Evolutionary conservation across 2,888 invertebrate genomes (phyloP).

Genomic region (Panorpa germanica): DNA sequence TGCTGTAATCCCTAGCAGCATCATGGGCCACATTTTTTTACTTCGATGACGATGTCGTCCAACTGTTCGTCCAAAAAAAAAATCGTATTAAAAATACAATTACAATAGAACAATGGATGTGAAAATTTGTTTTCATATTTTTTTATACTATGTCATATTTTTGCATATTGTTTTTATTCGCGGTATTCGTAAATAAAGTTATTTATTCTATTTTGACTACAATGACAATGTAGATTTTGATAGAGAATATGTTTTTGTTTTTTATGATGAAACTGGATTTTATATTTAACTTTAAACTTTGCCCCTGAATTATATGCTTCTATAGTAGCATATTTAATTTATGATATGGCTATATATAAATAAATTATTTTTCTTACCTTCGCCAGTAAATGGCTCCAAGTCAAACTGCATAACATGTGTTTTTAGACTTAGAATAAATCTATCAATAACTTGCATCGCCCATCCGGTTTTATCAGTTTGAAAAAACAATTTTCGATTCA

Average conservation of each 20-base stretch:
- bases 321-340: no score
- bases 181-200: not conserved
- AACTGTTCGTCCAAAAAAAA: slow-evolving; percentile 18
- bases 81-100: not conserved
- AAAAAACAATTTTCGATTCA: slow-evolving; percentile 18
- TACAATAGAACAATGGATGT: not conserved
- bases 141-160: slow-evolving; percentile 2
- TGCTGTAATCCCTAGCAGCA: slow-evolving; percentile 61
- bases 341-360: slow-evolving; percentile 4
- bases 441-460: slow-evolving; percentile 36
- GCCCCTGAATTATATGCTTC: no score
- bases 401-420: slow-evolving; percentile 50
- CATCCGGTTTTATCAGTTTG: slow-evolving; percentile 30
- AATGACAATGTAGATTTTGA: no score
- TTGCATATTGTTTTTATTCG: not conserved
- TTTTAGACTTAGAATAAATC: slow-evolving; percentile 34
- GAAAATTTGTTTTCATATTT: slow-evolving; percentile 9
- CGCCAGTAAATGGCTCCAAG: slow-evolving; percentile 24
- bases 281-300: no score
- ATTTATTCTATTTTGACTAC: not conserved
- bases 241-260: no score
- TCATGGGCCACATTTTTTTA: slow-evolving; percentile 51
- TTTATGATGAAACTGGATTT: no score
- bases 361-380: slow-evolving; percentile 19
- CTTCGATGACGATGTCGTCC: slow-evolving; percentile 36